Evolutionary conservation across 2,888 invertebrate genomes (phyloP), one percentile per base, ranked within the genome.

Genomic region (Rambutsinella grinnellia): DNA sequence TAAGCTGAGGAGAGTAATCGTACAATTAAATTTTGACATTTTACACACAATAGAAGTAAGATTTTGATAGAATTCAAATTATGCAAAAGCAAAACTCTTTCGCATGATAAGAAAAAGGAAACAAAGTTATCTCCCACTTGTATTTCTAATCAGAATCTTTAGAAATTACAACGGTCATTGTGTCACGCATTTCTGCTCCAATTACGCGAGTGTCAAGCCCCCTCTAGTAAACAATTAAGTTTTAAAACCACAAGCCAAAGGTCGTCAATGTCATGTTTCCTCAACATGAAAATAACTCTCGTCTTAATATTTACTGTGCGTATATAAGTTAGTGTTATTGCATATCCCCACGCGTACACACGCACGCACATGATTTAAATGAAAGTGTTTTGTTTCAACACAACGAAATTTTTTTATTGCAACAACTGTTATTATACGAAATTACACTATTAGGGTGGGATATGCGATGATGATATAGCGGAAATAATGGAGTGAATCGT

Each of bases 381-480:
- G 36, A 36, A 36, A 36, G 36, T 36, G 36, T 36, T 36, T 36
- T 36, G 36, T 36, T 36, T 36, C 36, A 36, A 36, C 36, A 36
- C 36, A 36, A 13, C 13, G 5, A 8, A 36, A 8, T 8, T 36
- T 8, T 36, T 36, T 36, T 36, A 8, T 36, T 36, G 36, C 36
- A 36, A 36, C 6, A 13, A 36, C 6, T 36, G 13, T 36, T 13
- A 36, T 36, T 13, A 13, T 13, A 36, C 5, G 36, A 36, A 36
- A 36, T 36, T 36, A 36, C 36, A 36, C 36, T 36, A 13, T 36
- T 36, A 36, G 13, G 36, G 36, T 5, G 36, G n/a, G n/a, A n/a
- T n/a, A 36, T 36, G 10, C 26, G n/a, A 10, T 24, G 61, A 21
- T n/a, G 44, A 61, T 53, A n/a, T 63, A 21, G 63, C 63, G 63